These are phyloP conservation scores for Crenuchus spilurus DNA, from an alignment of 2,797 vertebrate genomes.

Conservation along the genomic window DNA sequence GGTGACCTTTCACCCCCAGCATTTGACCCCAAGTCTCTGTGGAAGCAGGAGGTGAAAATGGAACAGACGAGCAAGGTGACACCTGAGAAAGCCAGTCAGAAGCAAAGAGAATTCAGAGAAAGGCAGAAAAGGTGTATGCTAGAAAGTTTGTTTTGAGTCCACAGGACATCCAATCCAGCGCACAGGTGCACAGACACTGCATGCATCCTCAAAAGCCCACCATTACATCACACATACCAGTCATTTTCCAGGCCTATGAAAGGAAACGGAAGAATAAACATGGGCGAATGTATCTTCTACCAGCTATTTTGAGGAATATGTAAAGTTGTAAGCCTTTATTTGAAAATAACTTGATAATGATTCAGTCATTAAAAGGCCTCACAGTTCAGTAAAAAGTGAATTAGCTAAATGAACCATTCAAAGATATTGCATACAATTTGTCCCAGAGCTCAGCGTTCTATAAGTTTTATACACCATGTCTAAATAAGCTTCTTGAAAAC, in stretches of 20 bases:
- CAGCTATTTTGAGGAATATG: background rate
- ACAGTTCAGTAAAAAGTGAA: background rate
- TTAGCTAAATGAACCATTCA: background rate
- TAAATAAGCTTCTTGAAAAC: too few species aligned
- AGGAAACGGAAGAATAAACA: slow-evolving; percentile 8
- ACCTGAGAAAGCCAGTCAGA: slow-evolving; percentile 40
- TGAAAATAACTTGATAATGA: too few species aligned
- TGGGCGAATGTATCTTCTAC: background rate
- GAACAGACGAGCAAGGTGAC: slow-evolving; percentile 35
- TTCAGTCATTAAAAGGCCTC: too few species aligned
- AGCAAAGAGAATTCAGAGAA: slow-evolving; percentile 11
- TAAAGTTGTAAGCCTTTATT: background rate
- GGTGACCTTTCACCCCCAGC: slow-evolving; percentile 42
- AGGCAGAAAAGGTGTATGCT: slow-evolving; percentile 21
- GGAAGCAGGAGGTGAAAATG: slow-evolving; percentile 33
- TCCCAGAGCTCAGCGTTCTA: background rate
- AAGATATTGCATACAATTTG: background rate
- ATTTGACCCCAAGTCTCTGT: slow-evolving; percentile 45
- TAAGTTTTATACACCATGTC: too few species aligned
- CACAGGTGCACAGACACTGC: slow-evolving; percentile 70
- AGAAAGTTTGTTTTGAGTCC: slow-evolving; percentile 72
- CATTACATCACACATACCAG: slow-evolving; percentile 49
- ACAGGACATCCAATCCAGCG: slow-evolving; percentile 72
- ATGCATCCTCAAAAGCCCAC: slow-evolving; percentile 38
- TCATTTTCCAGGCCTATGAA: slow-evolving; percentile 33